Evolutionary conservation across 2,888 invertebrate genomes (phyloP).

Genomic region (Drosophila kambysellisi): DNA sequence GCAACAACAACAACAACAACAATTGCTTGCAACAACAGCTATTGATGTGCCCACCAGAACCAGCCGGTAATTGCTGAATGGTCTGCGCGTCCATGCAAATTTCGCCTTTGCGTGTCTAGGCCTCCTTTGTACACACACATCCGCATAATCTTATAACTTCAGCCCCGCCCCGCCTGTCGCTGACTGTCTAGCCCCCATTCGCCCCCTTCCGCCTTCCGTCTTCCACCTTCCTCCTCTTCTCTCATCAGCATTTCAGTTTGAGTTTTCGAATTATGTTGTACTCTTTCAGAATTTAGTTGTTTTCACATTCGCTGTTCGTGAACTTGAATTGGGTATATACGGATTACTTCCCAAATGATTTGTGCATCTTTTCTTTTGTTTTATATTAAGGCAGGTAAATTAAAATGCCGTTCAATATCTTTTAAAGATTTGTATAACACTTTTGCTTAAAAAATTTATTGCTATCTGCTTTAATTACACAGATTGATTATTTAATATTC

Average conservation of each 20-base stretch:
- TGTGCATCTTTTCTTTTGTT: background rate
- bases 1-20: slow-evolving; percentile 9
- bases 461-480: background rate
- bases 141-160: slow-evolving; percentile 2
- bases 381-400: background rate
- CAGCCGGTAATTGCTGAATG: slow-evolving; percentile 70
- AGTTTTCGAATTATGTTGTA: slow-evolving; percentile 48
- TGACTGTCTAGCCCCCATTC: slow-evolving; percentile 3
- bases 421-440: no score
- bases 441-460: no score
- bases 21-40: slow-evolving; percentile 36
- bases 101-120: slow-evolving; percentile 67
- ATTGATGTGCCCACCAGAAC: slow-evolving; percentile 61
- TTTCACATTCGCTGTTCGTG: slow-evolving; percentile 3
- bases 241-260: slow-evolving; percentile 16
- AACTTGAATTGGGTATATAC: background rate
- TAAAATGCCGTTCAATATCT: background rate
- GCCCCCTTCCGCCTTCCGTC: background rate
- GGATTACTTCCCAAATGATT: background rate
- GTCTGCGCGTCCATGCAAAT: slow-evolving; percentile 60
- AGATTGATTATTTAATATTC: background rate
- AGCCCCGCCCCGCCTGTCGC: slow-evolving; percentile 5
- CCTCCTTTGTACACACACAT: slow-evolving; percentile 7
- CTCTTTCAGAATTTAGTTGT: slow-evolving; percentile 32
- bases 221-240: background rate